phyloP scores from a whole-genome alignment of 2,113 vertebrate species.

The Rana temporaria region DNA sequence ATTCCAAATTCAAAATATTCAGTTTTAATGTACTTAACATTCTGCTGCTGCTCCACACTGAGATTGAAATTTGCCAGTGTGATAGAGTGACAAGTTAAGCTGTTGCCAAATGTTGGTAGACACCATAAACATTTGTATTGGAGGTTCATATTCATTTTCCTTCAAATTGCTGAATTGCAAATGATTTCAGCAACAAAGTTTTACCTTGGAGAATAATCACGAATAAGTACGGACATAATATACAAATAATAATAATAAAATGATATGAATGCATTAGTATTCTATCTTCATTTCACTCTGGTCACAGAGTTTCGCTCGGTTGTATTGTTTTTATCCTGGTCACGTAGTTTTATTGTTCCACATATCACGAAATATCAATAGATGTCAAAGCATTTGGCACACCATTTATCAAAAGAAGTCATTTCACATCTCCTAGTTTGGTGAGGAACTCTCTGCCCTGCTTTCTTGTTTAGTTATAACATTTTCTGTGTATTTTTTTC shows the following conservation, averaged over 20 bases:
- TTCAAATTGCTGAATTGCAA: no score
- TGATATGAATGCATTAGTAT: background rate
- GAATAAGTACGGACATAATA: background rate
- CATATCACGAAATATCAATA: slow-evolving; percentile 51
- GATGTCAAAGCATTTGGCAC: slow-evolving; percentile 49
- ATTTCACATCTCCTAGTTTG: slow-evolving; percentile 32
- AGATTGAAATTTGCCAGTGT: no score
- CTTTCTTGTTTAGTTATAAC: slow-evolving; percentile 23
- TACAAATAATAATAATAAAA: background rate
- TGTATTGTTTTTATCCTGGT: slow-evolving; percentile 48
- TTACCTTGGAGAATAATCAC: no score
- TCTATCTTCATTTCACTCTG: slow-evolving; percentile 5
- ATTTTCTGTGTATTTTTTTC: background rate
- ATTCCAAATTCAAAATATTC: no score
- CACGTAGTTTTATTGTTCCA: slow-evolving; percentile 45
- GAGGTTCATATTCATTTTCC: no score
- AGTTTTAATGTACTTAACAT: no score
- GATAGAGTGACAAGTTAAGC: no score
- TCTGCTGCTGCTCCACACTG: no score
- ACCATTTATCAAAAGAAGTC: slow-evolving; percentile 50
- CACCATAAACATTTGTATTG: no score
- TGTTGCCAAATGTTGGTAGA: no score
- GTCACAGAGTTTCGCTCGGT: slow-evolving; percentile 10
- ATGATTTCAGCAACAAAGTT: no score
- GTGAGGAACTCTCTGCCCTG: slow-evolving; percentile 9